phyloP scores from a whole-genome alignment of 2,888 invertebrate genomes.

The Epiblema foenella region DNA sequence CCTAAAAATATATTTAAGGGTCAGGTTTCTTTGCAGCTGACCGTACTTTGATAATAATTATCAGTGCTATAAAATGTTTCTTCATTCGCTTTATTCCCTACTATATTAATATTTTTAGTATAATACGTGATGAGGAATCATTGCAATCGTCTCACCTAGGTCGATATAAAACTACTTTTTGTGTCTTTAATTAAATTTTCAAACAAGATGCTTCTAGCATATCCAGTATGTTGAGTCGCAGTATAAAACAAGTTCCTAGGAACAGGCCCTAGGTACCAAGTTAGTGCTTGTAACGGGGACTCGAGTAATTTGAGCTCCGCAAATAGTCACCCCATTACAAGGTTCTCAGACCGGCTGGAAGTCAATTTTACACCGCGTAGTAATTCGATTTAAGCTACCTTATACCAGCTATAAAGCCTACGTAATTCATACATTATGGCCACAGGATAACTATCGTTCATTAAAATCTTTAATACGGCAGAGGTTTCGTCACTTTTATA shows the following conservation, averaged over 20 bases:
- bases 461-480: background rate
- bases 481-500: background rate
- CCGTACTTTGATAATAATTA: too few relatives aligned
- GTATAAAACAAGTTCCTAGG: constrained; percentile 18
- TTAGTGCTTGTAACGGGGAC: constrained; percentile 34
- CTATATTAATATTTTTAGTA: too few relatives aligned
- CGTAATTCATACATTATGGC: background rate
- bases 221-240: background rate
- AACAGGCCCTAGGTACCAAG: background rate
- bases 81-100: too few relatives aligned
- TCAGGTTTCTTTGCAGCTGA: too few relatives aligned
- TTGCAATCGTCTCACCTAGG: background rate
- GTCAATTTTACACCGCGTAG: constrained; percentile 16
- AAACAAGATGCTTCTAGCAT: background rate
- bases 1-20: too few relatives aligned
- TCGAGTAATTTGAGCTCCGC: constrained; percentile 35
- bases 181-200: background rate
- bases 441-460: background rate
- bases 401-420: constrained; percentile 9
- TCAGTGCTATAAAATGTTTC: too few relatives aligned
- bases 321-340: constrained; percentile 29
- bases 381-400: constrained; percentile 16
- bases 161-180: background rate
- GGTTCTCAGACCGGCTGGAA: constrained; percentile 22
- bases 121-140: background rate